phyloP scores from a whole-genome alignment of 2,888 invertebrate genomes.

The Psylliodes chrysocephalus region DNA sequence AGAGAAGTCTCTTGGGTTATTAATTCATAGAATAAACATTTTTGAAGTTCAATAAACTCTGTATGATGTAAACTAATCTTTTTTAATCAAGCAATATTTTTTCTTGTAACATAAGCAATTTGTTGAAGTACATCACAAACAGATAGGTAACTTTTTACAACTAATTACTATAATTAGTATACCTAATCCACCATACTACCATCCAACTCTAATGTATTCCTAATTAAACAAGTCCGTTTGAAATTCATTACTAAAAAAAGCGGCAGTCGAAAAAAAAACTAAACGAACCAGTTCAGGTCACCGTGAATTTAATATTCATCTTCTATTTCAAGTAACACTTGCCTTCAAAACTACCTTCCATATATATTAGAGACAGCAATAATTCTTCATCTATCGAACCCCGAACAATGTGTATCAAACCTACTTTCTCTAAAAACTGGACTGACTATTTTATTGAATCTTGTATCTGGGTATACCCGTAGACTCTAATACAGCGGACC shows the following conservation, averaged over 20 bases:
- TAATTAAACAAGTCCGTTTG: background rate
- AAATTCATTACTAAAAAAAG: background rate
- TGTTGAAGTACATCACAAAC: too few relatives aligned
- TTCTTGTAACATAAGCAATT: too few relatives aligned
- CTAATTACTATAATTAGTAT: background rate
- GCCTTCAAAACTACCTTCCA: slow-evolving; percentile 33
- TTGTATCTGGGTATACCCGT: slow-evolving; percentile 61
- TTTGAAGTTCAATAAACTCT: too few relatives aligned
- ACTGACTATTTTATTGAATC: slow-evolving; percentile 58
- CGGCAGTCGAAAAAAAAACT: background rate
- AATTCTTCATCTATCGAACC: slow-evolving; percentile 8
- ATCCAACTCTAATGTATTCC: background rate
- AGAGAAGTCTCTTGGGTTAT: too few relatives aligned
- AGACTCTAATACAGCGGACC: slow-evolving; percentile 50
- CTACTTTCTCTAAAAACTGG: slow-evolving; percentile 58
- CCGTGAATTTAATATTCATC: background rate
- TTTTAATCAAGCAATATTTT: too few relatives aligned
- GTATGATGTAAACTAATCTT: too few relatives aligned
- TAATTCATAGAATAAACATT: too few relatives aligned
- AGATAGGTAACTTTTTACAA: background rate
- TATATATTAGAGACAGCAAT: slow-evolving; percentile 15
- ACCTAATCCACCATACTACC: too few relatives aligned
- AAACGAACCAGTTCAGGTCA: slow-evolving; percentile 1
- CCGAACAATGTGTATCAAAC: slow-evolving; percentile 48
- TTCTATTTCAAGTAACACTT: background rate